Evolutionary conservation across 2,888 invertebrate genomes (phyloP), one percentile per base, ranked within the genome.

Genomic region (Caenorhabditis angaria): DNA sequence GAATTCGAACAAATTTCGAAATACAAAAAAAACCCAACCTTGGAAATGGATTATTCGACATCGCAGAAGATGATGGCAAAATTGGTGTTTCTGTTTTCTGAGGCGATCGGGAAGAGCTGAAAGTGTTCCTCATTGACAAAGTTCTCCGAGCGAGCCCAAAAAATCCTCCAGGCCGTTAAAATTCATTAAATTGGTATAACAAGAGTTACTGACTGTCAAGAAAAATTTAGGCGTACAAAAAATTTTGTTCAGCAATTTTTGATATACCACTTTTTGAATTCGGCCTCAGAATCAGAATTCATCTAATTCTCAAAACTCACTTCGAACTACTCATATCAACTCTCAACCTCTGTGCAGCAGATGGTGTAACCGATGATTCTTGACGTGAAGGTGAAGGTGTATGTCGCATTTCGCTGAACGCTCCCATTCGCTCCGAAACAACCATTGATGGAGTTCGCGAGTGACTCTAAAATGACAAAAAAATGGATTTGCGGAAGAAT

Each of bases 361-460:
- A 60, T 12, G 66, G 4, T n/a, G n/a, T n/a, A n/a, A n/a, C n/a
- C n/a, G n/a, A n/a, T 3, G 20, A 32, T 27, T 58, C 59, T 35
- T 63, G 63, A 6, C 60, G 53, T 2, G 56, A 51, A 14, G 70
- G 65, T 12, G 71, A 66, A 14, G 66, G 64, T 20, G 64, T 65
- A 28, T 74, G 74, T 20, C 66, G 41, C 70, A 78, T 65, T 51
- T 76, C 73, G 6, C 76, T 72, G 65, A 78, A 78, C 35, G 78
- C 78, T 20, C 78, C 78, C 78, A 78, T 78, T 41, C 75, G 61
- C 51, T 78, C 78, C 14, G 76, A 76, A 24, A 68, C 65, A 14
- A 47, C 55, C 61, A 70, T 67, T 6, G 78, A 70, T 1, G 59
- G 54, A 5, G 55, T 61, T 24, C 55, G 61, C 0, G 66, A 63